These are phyloP conservation scores for Caenorhabditis parvicauda DNA, from an alignment of 2,888 invertebrate species.

Conservation along the genomic window DNA sequence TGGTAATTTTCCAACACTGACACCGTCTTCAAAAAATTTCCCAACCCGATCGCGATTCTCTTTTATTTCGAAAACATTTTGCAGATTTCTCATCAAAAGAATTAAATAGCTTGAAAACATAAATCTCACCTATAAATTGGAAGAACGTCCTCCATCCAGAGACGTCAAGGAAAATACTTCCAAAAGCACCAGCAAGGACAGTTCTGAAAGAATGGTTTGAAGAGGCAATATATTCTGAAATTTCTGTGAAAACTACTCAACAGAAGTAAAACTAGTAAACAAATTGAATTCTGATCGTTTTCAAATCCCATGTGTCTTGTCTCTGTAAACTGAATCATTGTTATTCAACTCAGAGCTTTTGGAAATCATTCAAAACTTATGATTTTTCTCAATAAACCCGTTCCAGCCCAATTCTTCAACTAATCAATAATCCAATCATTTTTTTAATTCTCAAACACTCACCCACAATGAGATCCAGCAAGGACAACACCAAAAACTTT, in stretches of 20 bases:
- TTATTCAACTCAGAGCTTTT: no score
- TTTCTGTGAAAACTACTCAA: no score
- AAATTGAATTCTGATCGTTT: not conserved
- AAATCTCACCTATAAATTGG: conserved; percentile 69
- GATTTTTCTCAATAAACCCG: conserved; percentile 1
- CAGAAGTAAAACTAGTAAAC: not conserved
- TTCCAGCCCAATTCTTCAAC: conserved; percentile 6
- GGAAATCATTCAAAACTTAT: no score
- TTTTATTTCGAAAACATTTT: no score
- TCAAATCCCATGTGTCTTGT: no score
- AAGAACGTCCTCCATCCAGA: conserved; percentile 74
- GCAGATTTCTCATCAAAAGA: no score
- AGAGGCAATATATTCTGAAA: no score
- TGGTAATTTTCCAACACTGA: not conserved
- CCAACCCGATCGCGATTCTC: no score
- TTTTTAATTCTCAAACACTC: conserved; percentile 2
- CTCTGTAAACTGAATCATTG: no score
- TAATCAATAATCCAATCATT: no score
- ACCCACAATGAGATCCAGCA: conserved; percentile 69
- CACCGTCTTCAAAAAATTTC: no score
- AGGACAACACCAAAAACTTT: conserved; percentile 73
- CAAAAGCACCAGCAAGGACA: conserved; percentile 72
- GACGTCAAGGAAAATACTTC: conserved; percentile 71
- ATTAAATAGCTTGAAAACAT: no score
- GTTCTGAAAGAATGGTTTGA: conserved; percentile 71